Evolutionary conservation across 2,888 invertebrate genomes (phyloP).

Genomic region (Erannis defoliaria): DNA sequence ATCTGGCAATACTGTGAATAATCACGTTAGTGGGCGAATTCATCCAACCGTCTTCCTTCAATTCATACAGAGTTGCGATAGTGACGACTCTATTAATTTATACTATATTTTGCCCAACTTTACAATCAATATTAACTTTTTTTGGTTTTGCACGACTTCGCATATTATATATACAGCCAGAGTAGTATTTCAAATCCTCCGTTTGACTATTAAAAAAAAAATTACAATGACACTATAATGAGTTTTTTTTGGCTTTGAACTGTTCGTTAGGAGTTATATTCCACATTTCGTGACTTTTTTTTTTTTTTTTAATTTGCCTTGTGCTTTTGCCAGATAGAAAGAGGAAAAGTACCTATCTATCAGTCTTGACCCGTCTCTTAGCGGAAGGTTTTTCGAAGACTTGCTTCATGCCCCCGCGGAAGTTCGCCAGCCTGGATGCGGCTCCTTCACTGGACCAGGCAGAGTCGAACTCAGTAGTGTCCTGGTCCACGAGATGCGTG

Average conservation of each 20-base stretch:
- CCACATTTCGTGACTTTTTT: too few species aligned
- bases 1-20: too few species aligned
- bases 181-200: neutral
- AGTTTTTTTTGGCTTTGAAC: too few species aligned
- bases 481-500: conserved; percentile 99
- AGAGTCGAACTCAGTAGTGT: conserved; percentile 98
- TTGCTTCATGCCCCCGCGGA: conserved; percentile 97
- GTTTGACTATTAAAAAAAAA: neutral
- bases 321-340: too few species aligned
- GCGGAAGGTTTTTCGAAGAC: conserved; percentile 95
- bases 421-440: conserved; percentile 83
- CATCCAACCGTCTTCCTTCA: too few species aligned
- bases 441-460: conserved; percentile 97
- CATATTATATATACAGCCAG: conserved; percentile 1
- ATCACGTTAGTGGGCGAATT: too few species aligned
- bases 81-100: too few species aligned
- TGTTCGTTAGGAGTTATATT: too few species aligned
- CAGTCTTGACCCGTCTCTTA: conserved; percentile 56
- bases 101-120: too few species aligned
- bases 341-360: conserved; percentile 54
- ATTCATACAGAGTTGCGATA: too few species aligned
- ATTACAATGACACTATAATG: neutral
- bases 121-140: neutral
- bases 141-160: conserved; percentile 1
- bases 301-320: too few species aligned